phyloP scores from a whole-genome alignment of 2,888 invertebrate species.

The Cryptophagus acutangulus region DNA sequence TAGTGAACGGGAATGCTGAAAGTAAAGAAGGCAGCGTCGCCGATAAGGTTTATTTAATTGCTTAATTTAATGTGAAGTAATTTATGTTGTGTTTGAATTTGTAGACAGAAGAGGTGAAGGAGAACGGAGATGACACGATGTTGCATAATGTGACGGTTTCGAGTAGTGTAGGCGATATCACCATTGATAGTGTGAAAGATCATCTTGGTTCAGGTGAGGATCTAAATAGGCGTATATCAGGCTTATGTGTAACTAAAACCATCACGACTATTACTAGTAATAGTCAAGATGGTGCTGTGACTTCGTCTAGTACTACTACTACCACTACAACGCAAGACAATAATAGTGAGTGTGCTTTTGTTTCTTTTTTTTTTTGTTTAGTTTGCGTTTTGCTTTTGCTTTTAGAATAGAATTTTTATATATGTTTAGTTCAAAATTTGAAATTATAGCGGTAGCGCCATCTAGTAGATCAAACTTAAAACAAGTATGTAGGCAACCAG shows the following conservation, averaged over 20 bases:
- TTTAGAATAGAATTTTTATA: conserved; percentile 19
- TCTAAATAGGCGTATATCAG: conserved; percentile 40
- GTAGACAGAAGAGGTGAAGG: conserved; percentile 40
- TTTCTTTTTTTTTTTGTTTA: conserved; percentile 35
- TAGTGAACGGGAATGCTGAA: conserved; percentile 49
- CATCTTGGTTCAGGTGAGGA: conserved; percentile 53
- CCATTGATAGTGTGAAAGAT: conserved; percentile 90
- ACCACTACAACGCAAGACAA: conserved; percentile 31
- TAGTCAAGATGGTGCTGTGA: conserved; percentile 27
- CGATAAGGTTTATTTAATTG: conserved; percentile 39
- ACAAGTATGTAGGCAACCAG: no score
- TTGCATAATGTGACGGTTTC: conserved; percentile 50
- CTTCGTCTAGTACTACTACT: conserved; percentile 40
- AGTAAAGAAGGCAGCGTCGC: conserved; percentile 47
- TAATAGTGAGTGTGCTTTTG: conserved; percentile 51
- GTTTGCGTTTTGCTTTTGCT: conserved; percentile 43
- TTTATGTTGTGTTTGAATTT: conserved; percentile 22
- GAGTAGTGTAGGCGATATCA: conserved; percentile 78
- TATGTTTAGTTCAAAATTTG: conserved; percentile 20
- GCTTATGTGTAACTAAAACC: conserved; percentile 56
- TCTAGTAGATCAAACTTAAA: no score
- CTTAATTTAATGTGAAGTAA: conserved; percentile 4
- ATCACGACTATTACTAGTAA: conserved; percentile 56
- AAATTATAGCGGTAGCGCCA: no score
- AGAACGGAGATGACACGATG: conserved; percentile 52